Base-by-base conservation (phyloP, 2,113 vertebrate genomes). In the Melozone crissalis region DNA sequence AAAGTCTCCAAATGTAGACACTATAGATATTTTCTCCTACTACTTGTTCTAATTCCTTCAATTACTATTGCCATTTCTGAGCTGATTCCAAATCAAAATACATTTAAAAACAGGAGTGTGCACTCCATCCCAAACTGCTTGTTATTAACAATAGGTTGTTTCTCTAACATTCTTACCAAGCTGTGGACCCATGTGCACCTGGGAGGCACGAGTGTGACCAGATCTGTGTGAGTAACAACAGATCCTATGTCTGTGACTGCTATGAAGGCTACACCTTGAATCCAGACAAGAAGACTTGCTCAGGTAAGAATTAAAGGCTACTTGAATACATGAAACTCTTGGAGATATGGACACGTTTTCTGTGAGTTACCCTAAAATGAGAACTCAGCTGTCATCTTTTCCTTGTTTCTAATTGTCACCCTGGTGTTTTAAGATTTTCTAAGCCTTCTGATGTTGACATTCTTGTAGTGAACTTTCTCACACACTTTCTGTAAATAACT, bases 131-230 rank as follows among this genome's bases (percentile, higher is more conserved):
- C 21, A 46, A 87, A 76, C 41, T 49, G 35, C 12, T 66, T 82
- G 31, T 24, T 68, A 41, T 57, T 86, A 68, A 66, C 26, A 49
- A 23, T 12, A 3, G 52, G 20, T 41, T 77, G 10, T 87, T 77
- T 80, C 44, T 92, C 28, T 68, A 8, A 65, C 9, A 15, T 55
- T 16, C 23, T 65, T 46, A 2, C 28, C 55, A 71, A 99, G 99
- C 98, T 98, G 80, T 98, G 96, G 98, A 99, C 90, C 83, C 65
- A 37, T 99, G 99, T 91, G 95, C 98, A 79, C 91, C 95, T 54
- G 98, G 98, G 89, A 95, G 75, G 23, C 98, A 99, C 0, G 96
- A 98, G 63, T 99, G 99, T 84, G 97, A 99, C 44, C 99, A 99
- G 90, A 94, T 98, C 69, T 99, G 99, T 67, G 97, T 99, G 94